Base-by-base conservation (phyloP, 2,888 invertebrate species). In the Poecilus cupreus region DNA sequence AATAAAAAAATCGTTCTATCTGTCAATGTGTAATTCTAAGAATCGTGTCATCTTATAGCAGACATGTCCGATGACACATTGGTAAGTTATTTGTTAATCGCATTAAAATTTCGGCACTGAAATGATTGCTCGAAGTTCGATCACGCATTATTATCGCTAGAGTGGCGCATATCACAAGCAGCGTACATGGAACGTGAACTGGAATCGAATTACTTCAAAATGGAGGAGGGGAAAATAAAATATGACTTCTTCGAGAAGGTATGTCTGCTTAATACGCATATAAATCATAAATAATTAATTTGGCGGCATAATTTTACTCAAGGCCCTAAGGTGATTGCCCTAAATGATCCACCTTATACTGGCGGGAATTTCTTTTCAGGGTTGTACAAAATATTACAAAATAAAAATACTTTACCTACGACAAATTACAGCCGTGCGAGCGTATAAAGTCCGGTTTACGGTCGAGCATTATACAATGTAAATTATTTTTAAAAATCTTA, bases 21-120 rank as follows among this genome's bases (percentile, higher is more conserved):
- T 18, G 18, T n/a, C 3, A 18, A 1, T 18, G 3, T 51, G 5
- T 51, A 3, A 13, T 13, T 13, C 18, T 13, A 4, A 16, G 18
- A 51, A 18, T 51, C 16, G 18, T 51, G 18, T 10, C 18, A 51
- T 18, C 18, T 51, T 51, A 51, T 13, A 51, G 10, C 18, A 51
- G 13, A 51, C 10, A 43, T n/a, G n/a, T n/a, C 43, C 26, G 24
- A 60, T 60, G 64, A 37, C 32, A 68, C 37, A 68, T 22, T 57
- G 2, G 57, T 11, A 10, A 22, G 24, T 3, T 64, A 13, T 68
- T 32, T 68, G 37, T 16, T 37, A 37, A 68, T 68, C 64, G 37
- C 64, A 68, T 68, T 68, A 68, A 68, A 68, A 68, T 68, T 68
- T 68, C 64, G 64, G 64, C 32, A 68, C 5, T 32, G 32, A 32